Evolutionary conservation across 2,797 vertebrate species (phyloP).

Genomic region (Pteropus rufus): DNA sequence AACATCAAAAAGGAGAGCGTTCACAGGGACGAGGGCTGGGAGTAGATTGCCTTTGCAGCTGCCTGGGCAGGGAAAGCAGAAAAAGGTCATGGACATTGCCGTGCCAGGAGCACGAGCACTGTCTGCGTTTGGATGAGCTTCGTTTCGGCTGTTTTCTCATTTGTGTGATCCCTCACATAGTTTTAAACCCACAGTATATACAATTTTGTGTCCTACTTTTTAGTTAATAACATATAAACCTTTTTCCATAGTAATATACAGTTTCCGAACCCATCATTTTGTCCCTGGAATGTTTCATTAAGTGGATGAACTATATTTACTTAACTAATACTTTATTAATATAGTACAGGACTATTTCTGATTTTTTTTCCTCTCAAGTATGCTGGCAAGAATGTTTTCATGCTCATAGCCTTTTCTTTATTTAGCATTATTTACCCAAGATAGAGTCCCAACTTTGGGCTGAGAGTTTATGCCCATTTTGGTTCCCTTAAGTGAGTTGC

Average conservation of each 20-base stretch:
- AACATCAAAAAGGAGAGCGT: neutral
- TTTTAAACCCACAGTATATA: neutral
- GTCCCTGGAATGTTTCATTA: neutral
- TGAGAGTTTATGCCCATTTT: neutral
- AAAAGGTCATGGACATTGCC: fast-evolving
- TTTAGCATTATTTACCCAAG: neutral
- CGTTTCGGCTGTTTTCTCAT: neutral
- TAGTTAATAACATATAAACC: neutral
- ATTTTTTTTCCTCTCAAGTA: neutral
- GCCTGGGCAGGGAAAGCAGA: neutral
- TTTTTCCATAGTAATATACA: neutral
- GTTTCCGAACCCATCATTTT: slow-evolving; percentile 28
- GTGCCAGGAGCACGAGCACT: fast-evolving
- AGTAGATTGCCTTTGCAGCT: neutral
- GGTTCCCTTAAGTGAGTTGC: neutral
- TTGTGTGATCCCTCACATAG: neutral
- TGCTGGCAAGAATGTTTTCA: neutral
- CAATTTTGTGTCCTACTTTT: neutral
- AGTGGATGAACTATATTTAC: neutral
- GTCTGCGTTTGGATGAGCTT: neutral
- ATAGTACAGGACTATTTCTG: neutral
- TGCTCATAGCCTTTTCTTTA: neutral
- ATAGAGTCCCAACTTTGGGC: neutral
- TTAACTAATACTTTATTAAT: slow-evolving; percentile 38
- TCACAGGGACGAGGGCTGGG: neutral